phyloP scores from a whole-genome alignment of 2,113 vertebrate species.

The Lagenorhynchus albirostris region DNA sequence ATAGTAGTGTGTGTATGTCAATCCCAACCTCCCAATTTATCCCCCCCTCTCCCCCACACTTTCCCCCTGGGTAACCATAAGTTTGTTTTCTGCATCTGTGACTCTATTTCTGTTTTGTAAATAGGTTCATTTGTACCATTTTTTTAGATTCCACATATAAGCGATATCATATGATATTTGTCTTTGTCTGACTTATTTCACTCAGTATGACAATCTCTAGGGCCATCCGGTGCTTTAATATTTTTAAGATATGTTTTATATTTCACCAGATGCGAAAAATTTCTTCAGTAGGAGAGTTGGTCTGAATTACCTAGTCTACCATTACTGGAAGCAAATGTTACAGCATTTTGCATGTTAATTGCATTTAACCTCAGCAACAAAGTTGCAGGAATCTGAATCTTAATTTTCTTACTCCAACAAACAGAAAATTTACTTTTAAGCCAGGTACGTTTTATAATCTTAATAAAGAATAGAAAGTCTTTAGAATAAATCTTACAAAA shows the following conservation, averaged over 20 bases:
- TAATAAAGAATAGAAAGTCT: neutral
- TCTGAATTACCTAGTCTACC: neutral
- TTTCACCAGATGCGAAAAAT: neutral
- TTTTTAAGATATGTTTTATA: neutral
- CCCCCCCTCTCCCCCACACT: too few relatives aligned
- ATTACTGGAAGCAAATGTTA: neutral
- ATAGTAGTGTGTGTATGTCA: too few relatives aligned
- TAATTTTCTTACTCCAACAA: neutral
- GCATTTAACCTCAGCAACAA: neutral
- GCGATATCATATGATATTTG: too few relatives aligned
- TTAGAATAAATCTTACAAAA: neutral
- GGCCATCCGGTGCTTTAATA: neutral
- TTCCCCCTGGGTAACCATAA: too few relatives aligned
- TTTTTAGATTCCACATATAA: too few relatives aligned
- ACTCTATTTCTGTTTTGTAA: too few relatives aligned
- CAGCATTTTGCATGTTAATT: neutral
- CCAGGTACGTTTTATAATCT: neutral
- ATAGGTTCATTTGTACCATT: too few relatives aligned
- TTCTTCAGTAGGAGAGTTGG: neutral
- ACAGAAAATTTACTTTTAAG: neutral
- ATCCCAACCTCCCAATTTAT: too few relatives aligned
- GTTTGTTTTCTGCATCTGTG: too few relatives aligned
- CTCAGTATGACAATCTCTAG: too few relatives aligned
- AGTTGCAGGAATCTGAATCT: neutral
- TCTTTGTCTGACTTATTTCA: too few relatives aligned